Evolutionary conservation across 2,113 vertebrate species (phyloP), one percentile per base, ranked within the genome.

Genomic region (Chaenocephalus aceratus): DNA sequence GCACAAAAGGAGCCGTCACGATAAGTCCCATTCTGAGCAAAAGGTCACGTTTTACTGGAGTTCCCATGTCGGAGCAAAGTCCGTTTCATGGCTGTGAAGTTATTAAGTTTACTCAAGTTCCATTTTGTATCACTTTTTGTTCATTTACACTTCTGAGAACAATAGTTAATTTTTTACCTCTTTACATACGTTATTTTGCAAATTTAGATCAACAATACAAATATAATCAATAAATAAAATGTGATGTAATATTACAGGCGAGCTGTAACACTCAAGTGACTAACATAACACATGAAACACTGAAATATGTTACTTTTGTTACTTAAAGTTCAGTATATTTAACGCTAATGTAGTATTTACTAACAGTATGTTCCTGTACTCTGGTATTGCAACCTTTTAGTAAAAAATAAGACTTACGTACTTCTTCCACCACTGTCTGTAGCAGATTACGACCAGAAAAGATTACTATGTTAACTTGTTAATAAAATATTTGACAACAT

Each of bases 1-100:
- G 48, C 21, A 2, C 73, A 52, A 64, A 86, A 75, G 8, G 54
- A 79, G 75, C 30, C n/a, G 79, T 86, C 82, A 79, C 21, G 10
- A 58, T 21, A 58, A 73, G 60, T 72, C 82, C 86, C 74, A 52
- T 79, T 57, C 52, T 78, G 9, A 74, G 75, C 83, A 79, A 86
- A 80, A 74, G 84, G 74, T 72, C 74, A 61, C 5, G 15, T 21
- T 71, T 79, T 26, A 52, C 51, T 10, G 2, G 23, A 69, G 56
- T 76, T 80, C 60, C 81, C 82, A 77, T 74, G 80, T 46, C 67
- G 51, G 58, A 72, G 61, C 58, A 65, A 72, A 26, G 66, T 41
- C 58, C 64, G 69, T n/a, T 10, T 77, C 5, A 23, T 26, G 58
- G 21, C 45, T 16, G 23, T 48, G 16, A 45, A 14, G 13, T 65